These are phyloP conservation scores for Casuarius casuarius DNA, from an alignment of 2,113 vertebrate species.

Conservation along the genomic window DNA sequence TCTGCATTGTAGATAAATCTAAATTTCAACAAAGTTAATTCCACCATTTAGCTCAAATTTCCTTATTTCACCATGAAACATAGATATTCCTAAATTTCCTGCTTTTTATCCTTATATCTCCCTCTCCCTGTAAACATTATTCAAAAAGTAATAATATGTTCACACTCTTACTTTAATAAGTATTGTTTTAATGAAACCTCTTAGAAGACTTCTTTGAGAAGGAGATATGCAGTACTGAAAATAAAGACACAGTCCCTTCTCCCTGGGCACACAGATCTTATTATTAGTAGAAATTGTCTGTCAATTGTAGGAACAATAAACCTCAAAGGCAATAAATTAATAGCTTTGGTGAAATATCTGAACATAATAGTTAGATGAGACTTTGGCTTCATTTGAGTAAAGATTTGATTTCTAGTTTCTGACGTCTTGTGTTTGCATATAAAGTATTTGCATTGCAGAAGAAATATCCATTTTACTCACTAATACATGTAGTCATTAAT, in stretches of 20 bases:
- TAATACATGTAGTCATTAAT: background rate
- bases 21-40: background rate
- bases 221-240: background rate
- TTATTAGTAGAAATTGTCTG: background rate
- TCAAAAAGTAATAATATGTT: background rate
- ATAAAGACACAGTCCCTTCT: background rate
- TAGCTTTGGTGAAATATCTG: background rate
- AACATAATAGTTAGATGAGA: background rate
- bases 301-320: background rate
- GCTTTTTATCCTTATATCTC: background rate
- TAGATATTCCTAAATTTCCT: background rate
- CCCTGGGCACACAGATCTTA: background rate
- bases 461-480: background rate
- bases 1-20: background rate
- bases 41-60: background rate
- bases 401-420: background rate
- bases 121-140: background rate
- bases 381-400: background rate
- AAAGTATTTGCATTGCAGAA: background rate
- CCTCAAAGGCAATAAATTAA: background rate
- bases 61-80: background rate
- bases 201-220: background rate
- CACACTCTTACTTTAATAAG: background rate
- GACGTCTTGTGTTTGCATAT: background rate
- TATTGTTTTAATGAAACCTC: background rate